These are phyloP conservation scores for Helleia helle DNA, from an alignment of 2,888 invertebrate species.

Conservation along the genomic window DNA sequence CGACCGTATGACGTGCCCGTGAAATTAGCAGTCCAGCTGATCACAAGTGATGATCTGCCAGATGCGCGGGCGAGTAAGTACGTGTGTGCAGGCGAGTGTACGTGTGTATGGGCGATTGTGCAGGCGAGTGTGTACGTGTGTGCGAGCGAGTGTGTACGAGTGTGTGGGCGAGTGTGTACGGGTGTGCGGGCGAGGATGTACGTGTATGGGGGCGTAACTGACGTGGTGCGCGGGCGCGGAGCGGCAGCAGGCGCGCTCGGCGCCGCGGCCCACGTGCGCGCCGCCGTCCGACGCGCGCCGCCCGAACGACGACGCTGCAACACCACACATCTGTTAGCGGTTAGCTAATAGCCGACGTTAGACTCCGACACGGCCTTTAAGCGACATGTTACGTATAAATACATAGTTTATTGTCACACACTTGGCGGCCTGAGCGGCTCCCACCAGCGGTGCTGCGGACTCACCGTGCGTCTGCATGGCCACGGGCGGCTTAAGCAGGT, in stretches of 20 bases:
- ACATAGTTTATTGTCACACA: too few relatives aligned
- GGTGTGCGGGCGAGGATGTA: conserved; percentile 5
- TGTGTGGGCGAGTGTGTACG: background rate
- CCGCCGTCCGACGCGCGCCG: conserved; percentile 96
- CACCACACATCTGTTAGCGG: background rate
- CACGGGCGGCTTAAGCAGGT: conserved; percentile 93
- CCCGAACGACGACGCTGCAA: conserved; percentile 83
- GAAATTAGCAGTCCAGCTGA: too few relatives aligned
- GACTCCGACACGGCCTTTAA: too few relatives aligned
- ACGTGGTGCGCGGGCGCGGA: conserved; percentile 60
- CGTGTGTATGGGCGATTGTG: too few relatives aligned
- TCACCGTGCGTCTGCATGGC: conserved; percentile 85
- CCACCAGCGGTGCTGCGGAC: background rate
- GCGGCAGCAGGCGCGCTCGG: conserved; percentile 62
- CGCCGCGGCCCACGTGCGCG: conserved; percentile 83
- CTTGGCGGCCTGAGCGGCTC: background rate
- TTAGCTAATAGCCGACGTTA: too few relatives aligned
- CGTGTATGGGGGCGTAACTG: conserved; percentile 25
- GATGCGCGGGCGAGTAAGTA: too few relatives aligned
- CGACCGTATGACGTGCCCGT: too few relatives aligned
- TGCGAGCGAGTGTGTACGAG: background rate
- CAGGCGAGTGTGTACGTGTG: background rate
- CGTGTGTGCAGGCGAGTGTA: too few relatives aligned
- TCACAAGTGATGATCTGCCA: too few relatives aligned
- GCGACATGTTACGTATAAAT: too few relatives aligned